Percentiles rank a stretch among this genome's conserved stretches.
phyloP scores from a whole-genome alignment of 2,888 invertebrate species.

The Cryptocephalus primarius region DNA sequence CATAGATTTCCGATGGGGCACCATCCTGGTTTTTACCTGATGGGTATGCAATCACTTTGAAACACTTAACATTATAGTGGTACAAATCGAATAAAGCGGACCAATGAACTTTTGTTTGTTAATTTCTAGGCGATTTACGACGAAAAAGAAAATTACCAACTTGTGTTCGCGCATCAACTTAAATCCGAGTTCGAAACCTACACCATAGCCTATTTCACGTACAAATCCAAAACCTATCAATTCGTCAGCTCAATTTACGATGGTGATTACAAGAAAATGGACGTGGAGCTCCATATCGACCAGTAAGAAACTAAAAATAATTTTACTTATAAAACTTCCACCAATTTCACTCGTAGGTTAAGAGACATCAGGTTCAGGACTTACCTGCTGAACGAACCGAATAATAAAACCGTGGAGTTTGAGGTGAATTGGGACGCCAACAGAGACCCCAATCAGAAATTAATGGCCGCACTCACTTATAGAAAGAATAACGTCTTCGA shows the following conservation, averaged over 20 bases:
- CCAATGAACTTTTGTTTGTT: conserved; percentile 14
- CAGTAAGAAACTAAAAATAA: conserved; percentile 43
- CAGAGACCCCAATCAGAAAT: conserved; percentile 66
- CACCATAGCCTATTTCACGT: conserved; percentile 54
- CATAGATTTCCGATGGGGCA: no score
- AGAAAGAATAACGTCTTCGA: conserved; percentile 49
- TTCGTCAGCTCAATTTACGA: conserved; percentile 53
- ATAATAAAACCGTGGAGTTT: conserved; percentile 54
- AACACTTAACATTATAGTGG: no score
- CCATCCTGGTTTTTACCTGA: no score
- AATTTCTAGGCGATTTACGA: conserved; percentile 47
- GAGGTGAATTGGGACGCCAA: conserved; percentile 81
- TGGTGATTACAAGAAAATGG: conserved; percentile 52
- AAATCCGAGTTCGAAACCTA: conserved; percentile 49
- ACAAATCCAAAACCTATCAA: conserved; percentile 58
- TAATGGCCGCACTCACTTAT: conserved; percentile 50
- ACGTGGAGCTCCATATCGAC: conserved; percentile 66
- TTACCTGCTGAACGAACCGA: conserved; percentile 47
- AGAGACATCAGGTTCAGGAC: conserved; percentile 63
- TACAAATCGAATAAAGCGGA: no score
- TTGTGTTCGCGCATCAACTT: conserved; percentile 52
- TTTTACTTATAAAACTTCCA: no score
- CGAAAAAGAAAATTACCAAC: conserved; percentile 54
- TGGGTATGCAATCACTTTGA: no score
- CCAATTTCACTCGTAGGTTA: conserved; percentile 38